Percentiles rank a stretch among this genome's conserved stretches.
phyloP scores from a whole-genome alignment of 2,888 invertebrate species.

The Parapristionchus giblindavisi region DNA sequence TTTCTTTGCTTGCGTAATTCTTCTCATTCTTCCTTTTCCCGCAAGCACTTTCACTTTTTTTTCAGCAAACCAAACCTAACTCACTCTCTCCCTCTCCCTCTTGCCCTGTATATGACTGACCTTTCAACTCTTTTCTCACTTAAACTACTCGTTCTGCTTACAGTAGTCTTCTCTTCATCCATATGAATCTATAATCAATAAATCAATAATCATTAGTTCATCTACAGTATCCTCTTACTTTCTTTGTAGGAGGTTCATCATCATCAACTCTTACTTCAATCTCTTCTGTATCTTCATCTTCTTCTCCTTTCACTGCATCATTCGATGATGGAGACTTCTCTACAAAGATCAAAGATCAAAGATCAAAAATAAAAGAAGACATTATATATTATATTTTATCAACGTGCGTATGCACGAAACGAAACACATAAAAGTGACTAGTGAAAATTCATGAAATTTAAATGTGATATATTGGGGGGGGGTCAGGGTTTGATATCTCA shows the following conservation, averaged over 20 bases:
- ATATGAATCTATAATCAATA: slow-evolving; percentile 11
- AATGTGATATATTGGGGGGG: no score
- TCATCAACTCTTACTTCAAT: slow-evolving; percentile 34
- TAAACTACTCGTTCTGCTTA: slow-evolving; percentile 23
- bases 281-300: slow-evolving; percentile 28
- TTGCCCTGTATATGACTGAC: no score
- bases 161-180: not conserved
- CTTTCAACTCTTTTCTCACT: slow-evolving; percentile 33
- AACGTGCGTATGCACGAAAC: no score
- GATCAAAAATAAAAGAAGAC: no score
- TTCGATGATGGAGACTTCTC: slow-evolving; percentile 25
- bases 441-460: no score
- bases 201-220: not conserved
- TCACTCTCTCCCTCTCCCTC: not conserved
- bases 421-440: no score
- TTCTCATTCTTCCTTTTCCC: no score
- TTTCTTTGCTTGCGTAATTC: no score
- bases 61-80: no score
- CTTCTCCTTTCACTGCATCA: slow-evolving; percentile 22
- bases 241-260: slow-evolving; percentile 19
- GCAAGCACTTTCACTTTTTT: no score
- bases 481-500: no score
- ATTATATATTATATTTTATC: no score
- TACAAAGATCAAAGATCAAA: not conserved
- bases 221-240: slow-evolving; percentile 5